Base-by-base conservation (phyloP, 1,140 invertebrate genomes). In the Sinonovacula constricta region DNA sequence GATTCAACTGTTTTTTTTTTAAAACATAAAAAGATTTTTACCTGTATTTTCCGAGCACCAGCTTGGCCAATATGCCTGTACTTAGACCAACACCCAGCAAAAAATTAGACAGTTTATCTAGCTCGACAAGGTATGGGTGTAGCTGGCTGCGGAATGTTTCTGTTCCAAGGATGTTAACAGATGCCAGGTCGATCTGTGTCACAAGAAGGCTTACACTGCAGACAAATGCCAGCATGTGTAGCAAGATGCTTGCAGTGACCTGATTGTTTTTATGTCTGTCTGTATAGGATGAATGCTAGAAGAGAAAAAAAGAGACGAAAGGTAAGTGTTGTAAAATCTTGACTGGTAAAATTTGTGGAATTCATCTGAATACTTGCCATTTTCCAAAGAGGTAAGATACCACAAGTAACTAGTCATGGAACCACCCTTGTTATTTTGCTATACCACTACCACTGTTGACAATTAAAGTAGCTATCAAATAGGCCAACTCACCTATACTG, bases 11-110 rank as follows among this genome's bases (percentile, higher is more conserved):
- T n/a, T n/a, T n/a, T n/a, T n/a, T n/a, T n/a, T n/a, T n/a, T n/a
- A n/a, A n/a, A n/a, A n/a, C 4, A 14, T 62, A 3, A 62, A 24
- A 36, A 66, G 51, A 12, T 3, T 24, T 62, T 24, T 34, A 81
- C 80, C 80, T 79, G 39, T 77, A 53, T 53, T 74, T 78, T 34
- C 75, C 80, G 1, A 78, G 56, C 22, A 67, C 30, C 15, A 81
- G 53, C 39, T 81, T 81, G 3, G 80, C 76, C 31, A 72, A 14
- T 0, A 81, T n/a, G 15, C 63, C 45, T 14, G 65, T 33, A 0
- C 56, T 1, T 34, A 81, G 62, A 15, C 54, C 60, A 0, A 72
- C 0, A 26, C 33, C 24, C 18, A 45, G 30, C 22, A 72, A 14
- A 5, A 31, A 31, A 7, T 3, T 3, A 28, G 36, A 28, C n/a